Evolutionary conservation across 2,888 invertebrate species (phyloP).

Genomic region (Himalopsyche anomala): DNA sequence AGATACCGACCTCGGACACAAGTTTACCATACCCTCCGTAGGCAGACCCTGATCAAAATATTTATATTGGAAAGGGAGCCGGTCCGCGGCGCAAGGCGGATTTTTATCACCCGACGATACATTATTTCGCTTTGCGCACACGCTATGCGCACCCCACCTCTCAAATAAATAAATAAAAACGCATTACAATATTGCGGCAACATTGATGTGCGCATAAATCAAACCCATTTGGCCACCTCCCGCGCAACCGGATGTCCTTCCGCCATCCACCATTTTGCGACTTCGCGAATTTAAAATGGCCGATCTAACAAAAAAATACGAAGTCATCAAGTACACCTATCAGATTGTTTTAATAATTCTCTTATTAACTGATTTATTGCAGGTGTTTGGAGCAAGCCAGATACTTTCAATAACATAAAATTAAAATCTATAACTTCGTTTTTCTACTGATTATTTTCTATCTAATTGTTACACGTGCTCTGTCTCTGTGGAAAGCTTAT

Average conservation of each 20-base stretch:
- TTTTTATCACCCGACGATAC: slow-evolving; percentile 11
- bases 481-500: too few species aligned
- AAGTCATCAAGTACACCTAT: too few species aligned
- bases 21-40: neutral
- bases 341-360: too few species aligned
- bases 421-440: too few species aligned
- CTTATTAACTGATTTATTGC: too few species aligned
- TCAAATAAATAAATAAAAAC: slow-evolving; percentile 4
- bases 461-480: too few species aligned
- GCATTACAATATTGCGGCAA: neutral
- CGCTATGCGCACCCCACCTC: slow-evolving; percentile 3
- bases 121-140: slow-evolving; percentile 22
- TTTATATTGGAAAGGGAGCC: slow-evolving; percentile 6
- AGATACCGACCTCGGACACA: neutral
- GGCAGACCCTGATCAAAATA: slow-evolving; percentile 1
- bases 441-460: too few species aligned
- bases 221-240: neutral
- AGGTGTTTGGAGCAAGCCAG: too few species aligned
- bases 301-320: neutral
- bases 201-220: slow-evolving; percentile 3
- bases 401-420: too few species aligned
- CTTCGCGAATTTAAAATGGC: slow-evolving; percentile 14
- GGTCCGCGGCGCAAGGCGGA: neutral
- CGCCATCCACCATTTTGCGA: slow-evolving; percentile 1
- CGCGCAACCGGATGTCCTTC: slow-evolving; percentile 34